phyloP scores from a whole-genome alignment of 2,888 invertebrate species.

The Troides oblongomaculatus region DNA sequence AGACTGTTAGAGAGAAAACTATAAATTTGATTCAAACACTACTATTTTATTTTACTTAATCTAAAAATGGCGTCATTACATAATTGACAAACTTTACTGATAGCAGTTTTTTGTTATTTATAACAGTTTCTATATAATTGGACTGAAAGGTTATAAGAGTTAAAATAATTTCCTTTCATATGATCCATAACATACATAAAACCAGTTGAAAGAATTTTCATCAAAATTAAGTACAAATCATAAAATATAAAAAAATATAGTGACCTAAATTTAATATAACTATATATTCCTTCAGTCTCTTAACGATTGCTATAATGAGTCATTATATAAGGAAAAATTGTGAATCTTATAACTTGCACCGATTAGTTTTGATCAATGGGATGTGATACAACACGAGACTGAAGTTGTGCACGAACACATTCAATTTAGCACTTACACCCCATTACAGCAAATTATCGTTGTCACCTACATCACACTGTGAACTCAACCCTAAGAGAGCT shows the following conservation, averaged over 20 bases:
- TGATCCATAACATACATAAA: too few relatives aligned
- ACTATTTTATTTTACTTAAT: not conserved
- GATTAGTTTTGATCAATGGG: slow-evolving; percentile 18
- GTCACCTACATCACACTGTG: slow-evolving; percentile 73
- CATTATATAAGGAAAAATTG: not conserved
- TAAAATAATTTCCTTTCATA: too few relatives aligned
- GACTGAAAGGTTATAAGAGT: too few relatives aligned
- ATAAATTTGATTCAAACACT: not conserved
- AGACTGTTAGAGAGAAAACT: not conserved
- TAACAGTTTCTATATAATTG: too few relatives aligned
- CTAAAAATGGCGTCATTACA: too few relatives aligned
- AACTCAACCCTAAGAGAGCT: slow-evolving; percentile 57
- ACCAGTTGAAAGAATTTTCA: too few relatives aligned
- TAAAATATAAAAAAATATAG: too few relatives aligned
- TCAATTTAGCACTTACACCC: slow-evolving; percentile 69
- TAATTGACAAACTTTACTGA: too few relatives aligned
- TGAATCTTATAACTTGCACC: not conserved
- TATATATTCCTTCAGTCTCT: too few relatives aligned
- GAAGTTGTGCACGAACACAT: slow-evolving; percentile 53
- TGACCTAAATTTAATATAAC: too few relatives aligned
- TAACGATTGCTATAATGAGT: not conserved
- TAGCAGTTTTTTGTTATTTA: too few relatives aligned
- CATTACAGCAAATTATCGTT: slow-evolving; percentile 74
- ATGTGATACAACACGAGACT: slow-evolving; percentile 47
- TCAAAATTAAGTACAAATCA: too few relatives aligned